Base-by-base conservation (phyloP, 2,888 invertebrate species). In the Pasiphila rectangulata region DNA sequence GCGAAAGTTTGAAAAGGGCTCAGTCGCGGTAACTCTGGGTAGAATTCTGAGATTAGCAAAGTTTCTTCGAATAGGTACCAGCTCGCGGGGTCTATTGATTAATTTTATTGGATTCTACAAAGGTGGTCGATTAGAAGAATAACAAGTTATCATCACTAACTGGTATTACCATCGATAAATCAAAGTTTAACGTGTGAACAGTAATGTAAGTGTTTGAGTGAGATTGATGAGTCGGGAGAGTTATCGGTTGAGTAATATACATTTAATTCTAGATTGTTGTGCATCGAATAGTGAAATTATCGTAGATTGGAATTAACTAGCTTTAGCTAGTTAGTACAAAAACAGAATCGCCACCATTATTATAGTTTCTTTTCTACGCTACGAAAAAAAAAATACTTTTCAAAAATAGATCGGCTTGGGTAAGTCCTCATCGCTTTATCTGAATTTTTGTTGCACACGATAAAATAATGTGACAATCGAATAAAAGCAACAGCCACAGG, bases 61-160 rank as follows among this genome's bases (percentile, higher is more conserved):
- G 5, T n/a, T 38, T 48, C 43, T 20, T 35, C 34, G 43, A 43
- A 48, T 4, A 27, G 48, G 29, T 17, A 3, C 47, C 15, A 7
- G 42, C 52, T 38, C 30, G 41, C 35, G 49, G 52, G 45, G 23
- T 46, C 36, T n/a, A 7, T 35, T 43, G 50, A 53, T 56, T 40
- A 42, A 50, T 50, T 47, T 53, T 43, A 47, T 54, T 42, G 38
- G 32, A 45, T 51, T 41, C 51, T 47, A 35, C 38, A 35, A 29
- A 46, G 42, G 49, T 47, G 46, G 23, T 34, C 47, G 42, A 43
- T 51, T 41, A 42, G 21, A 25, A 35, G 42, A 48, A 47, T 53
- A 48, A 46, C 24, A 38, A 45, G 41, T 50, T 46, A 48, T 47
- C 34, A 24, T 25, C 23, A 12, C 4, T 38, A 44, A 48, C 21